A percentile compares a stretch with the other conserved stretches of the same genome.
These are phyloP conservation scores for Drosophila crucigera DNA, from an alignment of 2,888 invertebrate species.

Conservation along the genomic window DNA sequence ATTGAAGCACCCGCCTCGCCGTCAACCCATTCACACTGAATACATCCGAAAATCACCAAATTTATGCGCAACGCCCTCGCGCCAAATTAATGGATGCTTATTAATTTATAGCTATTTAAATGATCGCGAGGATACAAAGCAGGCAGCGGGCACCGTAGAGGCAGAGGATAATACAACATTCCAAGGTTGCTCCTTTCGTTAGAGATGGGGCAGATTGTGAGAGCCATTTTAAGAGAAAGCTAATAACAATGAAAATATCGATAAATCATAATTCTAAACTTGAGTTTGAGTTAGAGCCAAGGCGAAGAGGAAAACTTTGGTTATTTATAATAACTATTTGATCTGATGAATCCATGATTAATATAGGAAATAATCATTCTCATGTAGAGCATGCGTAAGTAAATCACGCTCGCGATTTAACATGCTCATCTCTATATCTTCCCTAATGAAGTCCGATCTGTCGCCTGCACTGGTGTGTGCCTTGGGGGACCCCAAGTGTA, in stretches of 20 bases:
- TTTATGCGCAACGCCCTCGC: constrained; percentile 77
- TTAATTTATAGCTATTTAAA: constrained; percentile 80
- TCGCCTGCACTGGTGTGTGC: constrained; percentile 47
- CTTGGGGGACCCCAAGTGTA: constrained; percentile 54
- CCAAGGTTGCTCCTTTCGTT: constrained; percentile 56
- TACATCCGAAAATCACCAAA: constrained; percentile 64
- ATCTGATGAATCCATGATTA: neutral
- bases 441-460: constrained; percentile 73
- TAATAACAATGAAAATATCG: neutral
- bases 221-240: neutral
- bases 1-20: neutral
- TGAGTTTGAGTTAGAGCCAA: neutral
- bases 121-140: constrained; percentile 63
- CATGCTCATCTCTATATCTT: constrained; percentile 32
- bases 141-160: neutral
- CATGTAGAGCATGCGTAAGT: constrained; percentile 10
- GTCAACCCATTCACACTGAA: constrained; percentile 12
- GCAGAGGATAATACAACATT: constrained; percentile 53
- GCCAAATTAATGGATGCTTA: constrained; percentile 81
- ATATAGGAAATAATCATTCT: neutral
- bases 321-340: neutral
- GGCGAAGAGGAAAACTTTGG: neutral
- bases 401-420: neutral
- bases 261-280: neutral
- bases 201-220: constrained; percentile 22